These are phyloP conservation scores for Lordiphosa collinella DNA, from an alignment of 1,140 invertebrate species.

Conservation along the genomic window DNA sequence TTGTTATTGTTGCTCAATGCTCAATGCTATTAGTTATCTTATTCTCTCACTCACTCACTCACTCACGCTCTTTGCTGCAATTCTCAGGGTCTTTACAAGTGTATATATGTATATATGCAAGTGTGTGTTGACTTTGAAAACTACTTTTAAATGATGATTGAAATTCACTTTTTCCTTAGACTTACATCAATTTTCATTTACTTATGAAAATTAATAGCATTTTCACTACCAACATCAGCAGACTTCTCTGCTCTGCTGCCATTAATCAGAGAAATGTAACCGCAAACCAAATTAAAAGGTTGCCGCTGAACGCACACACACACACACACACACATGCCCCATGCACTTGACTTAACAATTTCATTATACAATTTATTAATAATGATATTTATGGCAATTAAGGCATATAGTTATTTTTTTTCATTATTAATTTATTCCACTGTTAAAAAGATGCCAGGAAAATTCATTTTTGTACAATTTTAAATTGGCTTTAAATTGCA, in stretches of 20 bases:
- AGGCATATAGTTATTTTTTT: background rate
- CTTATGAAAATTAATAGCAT: conserved; percentile 60
- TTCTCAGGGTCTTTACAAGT: conserved; percentile 56
- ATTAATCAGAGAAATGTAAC: conserved; percentile 3
- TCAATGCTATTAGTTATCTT: conserved; percentile 43
- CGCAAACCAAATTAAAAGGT: conserved; percentile 29
- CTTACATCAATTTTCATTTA: conserved; percentile 55
- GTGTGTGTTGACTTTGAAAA: background rate
- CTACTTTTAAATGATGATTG: background rate
- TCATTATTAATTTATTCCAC: background rate
- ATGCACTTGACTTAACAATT: conserved; percentile 35
- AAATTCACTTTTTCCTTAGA: background rate
- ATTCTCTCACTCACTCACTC: conserved; percentile 5
- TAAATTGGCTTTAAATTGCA: too few relatives aligned
- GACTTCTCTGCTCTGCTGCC: background rate
- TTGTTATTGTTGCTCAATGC: conserved; percentile 19
- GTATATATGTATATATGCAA: conserved; percentile 14
- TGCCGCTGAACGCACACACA: conserved; percentile 13
- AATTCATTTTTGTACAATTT: too few relatives aligned
- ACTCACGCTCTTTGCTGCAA: conserved; percentile 25
- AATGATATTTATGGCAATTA: conserved; percentile 6
- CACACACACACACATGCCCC: too few relatives aligned
- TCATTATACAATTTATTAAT: conserved; percentile 37
- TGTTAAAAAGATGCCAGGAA: background rate
- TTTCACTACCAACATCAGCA: conserved; percentile 25